phyloP scores from a whole-genome alignment of 2,888 invertebrate species.

The Cacoxenus indagator region DNA sequence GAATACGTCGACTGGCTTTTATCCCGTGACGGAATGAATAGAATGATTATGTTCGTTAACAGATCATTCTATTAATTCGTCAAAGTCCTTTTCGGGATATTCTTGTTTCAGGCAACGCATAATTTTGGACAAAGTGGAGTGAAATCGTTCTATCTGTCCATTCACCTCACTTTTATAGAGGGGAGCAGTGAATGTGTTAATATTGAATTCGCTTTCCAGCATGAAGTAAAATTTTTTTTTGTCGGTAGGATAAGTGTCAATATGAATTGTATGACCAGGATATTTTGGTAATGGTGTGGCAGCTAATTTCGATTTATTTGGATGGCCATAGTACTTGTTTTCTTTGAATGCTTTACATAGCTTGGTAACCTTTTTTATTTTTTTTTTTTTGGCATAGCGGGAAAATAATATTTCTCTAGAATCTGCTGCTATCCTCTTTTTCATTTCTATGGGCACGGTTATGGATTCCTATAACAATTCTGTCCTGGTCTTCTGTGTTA shows the following conservation, averaged over 20 bases:
- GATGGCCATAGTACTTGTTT: slow-evolving; percentile 37
- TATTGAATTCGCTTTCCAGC: too few relatives aligned
- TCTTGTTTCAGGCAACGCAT: slow-evolving; percentile 30
- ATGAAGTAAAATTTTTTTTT: too few relatives aligned
- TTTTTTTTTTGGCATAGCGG: slow-evolving; percentile 15
- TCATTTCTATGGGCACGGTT: slow-evolving; percentile 20
- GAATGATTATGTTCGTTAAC: not conserved
- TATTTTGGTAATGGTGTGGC: slow-evolving; percentile 34
- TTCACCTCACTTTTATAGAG: slow-evolving; percentile 30
- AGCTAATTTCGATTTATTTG: slow-evolving; percentile 25
- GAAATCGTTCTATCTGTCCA: slow-evolving; percentile 32
- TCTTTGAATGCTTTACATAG: slow-evolving; percentile 29
- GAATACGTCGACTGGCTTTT: not conserved
- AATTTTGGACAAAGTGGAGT: slow-evolving; percentile 33
- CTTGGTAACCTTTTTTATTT: slow-evolving; percentile 8
- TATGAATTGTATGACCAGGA: slow-evolving; percentile 34
- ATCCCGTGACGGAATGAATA: not conserved
- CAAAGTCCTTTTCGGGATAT: not conserved
- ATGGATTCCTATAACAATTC: slow-evolving; percentile 19
- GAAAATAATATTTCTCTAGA: slow-evolving; percentile 29
- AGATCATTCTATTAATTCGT: not conserved
- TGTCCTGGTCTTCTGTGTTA: slow-evolving; percentile 14
- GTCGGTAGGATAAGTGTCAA: slow-evolving; percentile 35
- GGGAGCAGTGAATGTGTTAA: too few relatives aligned
- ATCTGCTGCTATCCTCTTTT: slow-evolving; percentile 32